Evolutionary conservation across 2,797 vertebrate species (phyloP), one percentile per base, ranked within the genome.

Genomic region (Alauda arvensis): DNA sequence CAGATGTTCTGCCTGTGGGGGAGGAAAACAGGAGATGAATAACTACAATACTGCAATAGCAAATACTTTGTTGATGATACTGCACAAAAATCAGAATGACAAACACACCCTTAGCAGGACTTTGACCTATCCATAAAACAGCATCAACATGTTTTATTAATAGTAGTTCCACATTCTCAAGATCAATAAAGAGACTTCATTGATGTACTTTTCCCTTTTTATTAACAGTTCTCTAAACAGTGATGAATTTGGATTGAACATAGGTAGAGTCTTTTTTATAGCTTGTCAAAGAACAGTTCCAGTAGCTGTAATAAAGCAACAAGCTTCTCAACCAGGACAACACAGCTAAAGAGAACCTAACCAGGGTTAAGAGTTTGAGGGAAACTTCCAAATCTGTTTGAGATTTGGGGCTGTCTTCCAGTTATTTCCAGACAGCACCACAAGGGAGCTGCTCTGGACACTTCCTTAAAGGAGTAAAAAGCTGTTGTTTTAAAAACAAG

Each of bases 11-110:
- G 93, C 83, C 85, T 53, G 71, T 89, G 94, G 88, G 71, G 85
- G 90, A 95, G 85, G 87, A 89, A 91, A 94, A 84, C 71, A 86
- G 85, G 83, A 92, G 80, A 92, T 92, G 89, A 79, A 90, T 94
- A 94, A 94, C 80, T 89, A 90, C 85, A 94, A 56, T 72, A 85
- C 77, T 86, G 90, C 87, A 86, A 89, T 52, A 91, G 86, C 89
- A 92, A 94, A 92, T 91, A 93, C 61, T 94, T 93, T 83, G 85
- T 85, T 89, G 88, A 93, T 94, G 91, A 94, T 95, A 55, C 89
- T 31, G 83, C 85, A 59, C 83, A 56, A 87, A 87, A 91, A 88
- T 89, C 66, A 77, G 80, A 84, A 90, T 79, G 87, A 88, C 89
- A 90, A 77, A 93, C 89, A 90, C 83, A n/a, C 87, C 83, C 94